These are phyloP conservation scores for Athene cunicularia DNA, from an alignment of 2,113 vertebrate species.

Conservation along the genomic window DNA sequence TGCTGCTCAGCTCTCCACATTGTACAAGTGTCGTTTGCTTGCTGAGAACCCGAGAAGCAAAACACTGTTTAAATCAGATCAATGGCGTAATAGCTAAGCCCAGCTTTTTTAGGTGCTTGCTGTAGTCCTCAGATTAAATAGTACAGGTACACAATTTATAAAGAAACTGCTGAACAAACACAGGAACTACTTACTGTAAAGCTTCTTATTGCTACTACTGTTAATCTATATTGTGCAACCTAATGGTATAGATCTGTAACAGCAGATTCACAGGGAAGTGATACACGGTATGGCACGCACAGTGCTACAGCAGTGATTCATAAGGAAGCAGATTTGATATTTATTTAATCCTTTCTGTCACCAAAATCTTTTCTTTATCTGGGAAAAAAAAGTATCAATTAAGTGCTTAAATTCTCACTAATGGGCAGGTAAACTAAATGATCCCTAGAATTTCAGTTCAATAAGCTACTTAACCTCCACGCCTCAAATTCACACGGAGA, in stretches of 20 bases:
- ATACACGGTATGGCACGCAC: rapidly evolving
- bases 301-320: background rate
- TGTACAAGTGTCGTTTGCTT: background rate
- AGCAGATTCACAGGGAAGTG: background rate
- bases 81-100: background rate
- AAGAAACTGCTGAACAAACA: background rate
- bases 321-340: background rate
- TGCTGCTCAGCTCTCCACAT: background rate
- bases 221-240: background rate
- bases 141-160: background rate
- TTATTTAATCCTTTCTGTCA: background rate
- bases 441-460: background rate
- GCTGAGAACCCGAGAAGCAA: background rate
- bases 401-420: background rate
- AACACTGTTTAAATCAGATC: background rate
- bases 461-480: background rate
- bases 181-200: background rate
- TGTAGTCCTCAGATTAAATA: background rate
- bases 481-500: background rate
- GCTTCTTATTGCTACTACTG: background rate
- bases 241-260: background rate
- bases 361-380: background rate
- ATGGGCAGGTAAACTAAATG: background rate
- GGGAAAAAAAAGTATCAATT: background rate
- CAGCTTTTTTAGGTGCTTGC: background rate